phyloP scores from a whole-genome alignment of 2,113 vertebrate species.

The Oostethus manadensis region DNA sequence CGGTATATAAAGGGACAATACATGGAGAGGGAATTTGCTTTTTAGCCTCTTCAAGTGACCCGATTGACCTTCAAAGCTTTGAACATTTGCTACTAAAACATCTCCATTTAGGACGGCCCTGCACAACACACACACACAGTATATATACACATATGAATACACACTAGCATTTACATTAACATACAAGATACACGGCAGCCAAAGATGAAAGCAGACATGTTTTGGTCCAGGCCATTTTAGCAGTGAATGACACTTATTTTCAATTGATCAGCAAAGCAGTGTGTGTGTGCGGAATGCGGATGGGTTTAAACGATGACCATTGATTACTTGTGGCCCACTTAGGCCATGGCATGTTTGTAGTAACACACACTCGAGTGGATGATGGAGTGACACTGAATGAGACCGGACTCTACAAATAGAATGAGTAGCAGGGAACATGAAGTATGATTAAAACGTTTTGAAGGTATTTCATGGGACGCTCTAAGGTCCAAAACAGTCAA shows the following conservation, averaged over 20 bases:
- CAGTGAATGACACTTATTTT: slow-evolving; percentile 61
- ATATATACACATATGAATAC: slow-evolving; percentile 11
- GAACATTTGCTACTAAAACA: slow-evolving; percentile 71
- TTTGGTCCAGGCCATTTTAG: slow-evolving; percentile 23
- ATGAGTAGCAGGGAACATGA: too few relatives aligned
- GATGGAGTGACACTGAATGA: slow-evolving; percentile 15
- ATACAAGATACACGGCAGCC: neutral
- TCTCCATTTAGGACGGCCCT: slow-evolving; percentile 59
- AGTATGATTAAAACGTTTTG: too few relatives aligned
- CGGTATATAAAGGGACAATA: slow-evolving; percentile 40
- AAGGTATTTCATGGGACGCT: too few relatives aligned
- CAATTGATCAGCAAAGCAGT: slow-evolving; percentile 67
- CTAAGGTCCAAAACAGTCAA: too few relatives aligned
- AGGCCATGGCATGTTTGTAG: slow-evolving; percentile 53
- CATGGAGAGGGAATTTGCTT: slow-evolving; percentile 66
- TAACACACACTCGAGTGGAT: slow-evolving; percentile 30
- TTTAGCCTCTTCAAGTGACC: slow-evolving; percentile 70
- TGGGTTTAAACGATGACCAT: slow-evolving; percentile 68
- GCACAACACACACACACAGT: slow-evolving; percentile 21
- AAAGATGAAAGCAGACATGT: slow-evolving; percentile 2
- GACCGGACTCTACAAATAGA: too few relatives aligned
- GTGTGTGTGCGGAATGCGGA: slow-evolving; percentile 45
- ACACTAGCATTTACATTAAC: slow-evolving; percentile 24
- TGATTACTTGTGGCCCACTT: slow-evolving; percentile 70
- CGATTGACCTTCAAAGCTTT: slow-evolving; percentile 61